phyloP scores from a whole-genome alignment of 2,113 vertebrate species.

The Natator depressus region DNA sequence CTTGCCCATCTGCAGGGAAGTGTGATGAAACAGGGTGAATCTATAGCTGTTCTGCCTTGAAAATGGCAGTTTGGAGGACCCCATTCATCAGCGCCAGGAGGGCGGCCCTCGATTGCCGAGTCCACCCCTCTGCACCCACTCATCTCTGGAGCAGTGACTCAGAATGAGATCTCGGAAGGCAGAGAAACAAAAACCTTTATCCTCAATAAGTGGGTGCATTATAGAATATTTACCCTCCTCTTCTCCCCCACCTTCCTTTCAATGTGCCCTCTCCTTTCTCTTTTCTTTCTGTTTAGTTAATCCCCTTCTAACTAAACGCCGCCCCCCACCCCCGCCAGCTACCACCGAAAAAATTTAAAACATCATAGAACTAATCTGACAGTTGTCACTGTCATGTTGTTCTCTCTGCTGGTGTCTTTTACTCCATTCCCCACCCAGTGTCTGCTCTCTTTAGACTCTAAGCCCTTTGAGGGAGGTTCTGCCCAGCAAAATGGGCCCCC shows the following conservation, averaged over 20 bases:
- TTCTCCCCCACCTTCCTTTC: background rate
- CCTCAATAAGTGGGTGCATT: background rate
- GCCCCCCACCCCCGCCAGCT: too few species aligned
- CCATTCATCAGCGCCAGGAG: background rate
- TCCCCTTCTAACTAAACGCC: rapidly evolving
- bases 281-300: background rate
- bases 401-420: background rate
- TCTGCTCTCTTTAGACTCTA: background rate
- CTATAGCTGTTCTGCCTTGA: background rate
- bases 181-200: rapidly evolving
- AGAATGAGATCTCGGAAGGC: rapidly evolving
- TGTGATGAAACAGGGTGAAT: background rate
- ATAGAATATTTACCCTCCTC: background rate
- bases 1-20: background rate
- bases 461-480: background rate
- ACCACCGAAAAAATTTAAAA: background rate
- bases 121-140: background rate
- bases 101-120: background rate
- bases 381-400: background rate
- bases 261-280: background rate
- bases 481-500: background rate
- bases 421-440: background rate
- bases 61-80: background rate
- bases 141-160: background rate
- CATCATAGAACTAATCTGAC: background rate